Evolutionary conservation across 2,888 invertebrate genomes (phyloP), one percentile per base, ranked within the genome.

Genomic region (Pyrochroa serraticornis): DNA sequence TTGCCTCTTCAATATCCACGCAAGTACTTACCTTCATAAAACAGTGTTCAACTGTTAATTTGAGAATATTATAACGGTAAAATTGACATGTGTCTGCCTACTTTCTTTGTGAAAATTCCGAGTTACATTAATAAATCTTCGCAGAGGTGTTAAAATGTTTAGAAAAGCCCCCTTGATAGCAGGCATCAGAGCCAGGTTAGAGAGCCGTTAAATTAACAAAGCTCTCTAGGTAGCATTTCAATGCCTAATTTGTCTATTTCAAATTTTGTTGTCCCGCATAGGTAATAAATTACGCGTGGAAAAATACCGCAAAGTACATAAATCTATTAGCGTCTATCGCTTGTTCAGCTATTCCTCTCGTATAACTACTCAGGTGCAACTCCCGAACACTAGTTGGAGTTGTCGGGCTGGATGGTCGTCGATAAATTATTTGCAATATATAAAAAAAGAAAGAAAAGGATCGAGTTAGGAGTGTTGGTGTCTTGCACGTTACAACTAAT

Each of bases 401-500:
- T 48, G 32, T 30, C 14, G 39, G 42, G 33, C 51, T 13, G 31
- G 37, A 10, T 13, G 13, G 31, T 9, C 30, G 22, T 34, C 43
- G 45, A 51, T 52, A 58, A 58, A 58, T 58, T 55, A 39, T 48
- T 51, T 37, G 51, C 46, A 42, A 47, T 58, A 43, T 12, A 22
- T 22, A 5, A 22, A 22, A 5, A 22, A 5, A 22, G 13, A 56
- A 49, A 55, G 30, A 31, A 9, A 46, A 46, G 33, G 33, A 55
- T 43, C 47, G 34, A 32, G 39, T 48, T 48, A 36, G 38, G 49
- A 53, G 60, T 60, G 57, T 48, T 44, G 31, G 43, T 57, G 35
- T 30, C 32, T 43, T 39, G 57, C 45, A 45, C 48, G 53, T 55
- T 66, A 66, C 68, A 65, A 66, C 66, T 67, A 67, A 68, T 68